Conservation (phyloP, 2,113 vertebrate genomes). For the Platichthys flesus region DNA sequence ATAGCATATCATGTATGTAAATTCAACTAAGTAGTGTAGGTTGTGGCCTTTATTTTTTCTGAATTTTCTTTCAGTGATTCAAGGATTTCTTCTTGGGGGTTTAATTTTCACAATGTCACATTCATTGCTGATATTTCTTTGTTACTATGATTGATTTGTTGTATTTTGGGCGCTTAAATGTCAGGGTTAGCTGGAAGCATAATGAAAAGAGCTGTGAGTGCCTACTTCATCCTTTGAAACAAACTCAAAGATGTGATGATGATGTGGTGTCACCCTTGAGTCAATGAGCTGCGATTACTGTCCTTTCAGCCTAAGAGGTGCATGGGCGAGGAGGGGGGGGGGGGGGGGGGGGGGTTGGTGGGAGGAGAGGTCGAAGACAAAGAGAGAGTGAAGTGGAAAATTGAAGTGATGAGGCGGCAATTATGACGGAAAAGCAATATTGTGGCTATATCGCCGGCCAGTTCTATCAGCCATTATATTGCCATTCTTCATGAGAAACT, state of each 20-base stretch:
- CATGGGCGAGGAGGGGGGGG: background rate
- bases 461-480: slow-evolving; percentile 33
- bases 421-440: slow-evolving; percentile 60
- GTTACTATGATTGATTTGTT: background rate
- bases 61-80: background rate
- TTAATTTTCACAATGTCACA: background rate
- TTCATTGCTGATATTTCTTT: background rate
- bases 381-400: slow-evolving; percentile 55
- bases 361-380: slow-evolving; percentile 20
- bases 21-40: background rate
- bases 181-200: background rate
- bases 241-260: slow-evolving; percentile 25
- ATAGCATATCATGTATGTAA: no score
- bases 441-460: slow-evolving; percentile 29
- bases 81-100: background rate
- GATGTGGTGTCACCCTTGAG: slow-evolving; percentile 15
- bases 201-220: background rate
- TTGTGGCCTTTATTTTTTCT: background rate
- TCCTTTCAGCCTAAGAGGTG: slow-evolving; percentile 7
- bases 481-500: slow-evolving; percentile 48
- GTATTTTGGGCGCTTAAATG: slow-evolving; percentile 14
- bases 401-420: slow-evolving; percentile 44
- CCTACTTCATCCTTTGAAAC: slow-evolving; percentile 13
- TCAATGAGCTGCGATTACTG: slow-evolving; percentile 33
- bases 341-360: background rate